Evolutionary conservation across 2,888 invertebrate species (phyloP).

Genomic region (Drosophila mimetica): DNA sequence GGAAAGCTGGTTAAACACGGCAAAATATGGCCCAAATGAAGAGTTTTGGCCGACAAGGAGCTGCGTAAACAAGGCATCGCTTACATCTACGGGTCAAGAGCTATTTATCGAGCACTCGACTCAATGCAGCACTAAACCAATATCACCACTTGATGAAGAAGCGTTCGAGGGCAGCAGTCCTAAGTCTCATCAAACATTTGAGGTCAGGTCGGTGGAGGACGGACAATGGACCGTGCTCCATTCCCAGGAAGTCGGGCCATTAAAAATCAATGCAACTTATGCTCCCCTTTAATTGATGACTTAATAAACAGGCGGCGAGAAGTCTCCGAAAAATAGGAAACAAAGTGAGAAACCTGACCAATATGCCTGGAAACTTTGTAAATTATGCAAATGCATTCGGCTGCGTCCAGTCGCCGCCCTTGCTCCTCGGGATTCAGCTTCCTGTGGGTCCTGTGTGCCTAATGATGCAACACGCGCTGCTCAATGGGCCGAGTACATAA

Average conservation of each 20-base stretch:
- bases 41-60: conserved; percentile 37
- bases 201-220: conserved; percentile 1
- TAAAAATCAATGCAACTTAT: conserved; percentile 55
- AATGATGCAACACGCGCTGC: conserved; percentile 66
- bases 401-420: conserved; percentile 15
- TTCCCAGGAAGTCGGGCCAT: conserved; percentile 10
- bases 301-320: conserved; percentile 63
- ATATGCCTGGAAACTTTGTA: conserved; percentile 68
- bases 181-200: conserved; percentile 24
- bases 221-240: conserved; percentile 3
- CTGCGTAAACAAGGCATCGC: conserved; percentile 65
- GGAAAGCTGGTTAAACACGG: conserved; percentile 47
- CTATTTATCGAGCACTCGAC: conserved; percentile 74
- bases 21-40: conserved; percentile 49
- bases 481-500: conserved; percentile 71
- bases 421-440: conserved; percentile 22
- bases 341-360: conserved; percentile 57
- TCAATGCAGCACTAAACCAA: conserved; percentile 46
- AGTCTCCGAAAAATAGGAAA: conserved; percentile 36
- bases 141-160: conserved; percentile 31
- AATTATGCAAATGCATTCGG: conserved; percentile 75
- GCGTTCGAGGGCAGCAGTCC: conserved; percentile 19
- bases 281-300: conserved; percentile 61
- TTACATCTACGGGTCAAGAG: conserved; percentile 39
- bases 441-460: conserved; percentile 41